These are phyloP conservation scores for Syngnathoides biaculeatus DNA, from an alignment of 2,113 vertebrate species.

Conservation along the genomic window DNA sequence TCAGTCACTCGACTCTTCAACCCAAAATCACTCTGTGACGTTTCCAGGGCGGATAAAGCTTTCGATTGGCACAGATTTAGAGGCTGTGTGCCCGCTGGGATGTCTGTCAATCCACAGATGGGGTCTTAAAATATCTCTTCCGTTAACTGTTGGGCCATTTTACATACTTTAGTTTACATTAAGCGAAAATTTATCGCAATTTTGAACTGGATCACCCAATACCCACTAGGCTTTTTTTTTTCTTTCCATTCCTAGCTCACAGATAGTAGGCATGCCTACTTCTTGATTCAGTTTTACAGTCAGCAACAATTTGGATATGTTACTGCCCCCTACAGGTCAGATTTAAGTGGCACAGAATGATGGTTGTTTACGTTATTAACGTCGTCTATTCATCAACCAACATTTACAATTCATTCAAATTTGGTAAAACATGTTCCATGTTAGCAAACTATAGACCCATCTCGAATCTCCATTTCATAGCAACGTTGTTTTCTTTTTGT, in stretches of 20 bases:
- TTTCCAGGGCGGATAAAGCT: constrained; percentile 27
- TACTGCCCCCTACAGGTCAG: background rate
- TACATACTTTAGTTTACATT: background rate
- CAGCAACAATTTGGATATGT: background rate
- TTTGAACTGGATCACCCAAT: background rate
- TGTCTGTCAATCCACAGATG: background rate
- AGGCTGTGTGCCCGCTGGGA: constrained; percentile 8
- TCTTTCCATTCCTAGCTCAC: background rate
- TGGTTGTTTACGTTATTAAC: background rate
- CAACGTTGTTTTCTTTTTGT: no score
- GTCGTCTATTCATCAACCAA: background rate
- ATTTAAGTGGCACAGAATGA: background rate
- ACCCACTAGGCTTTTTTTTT: background rate
- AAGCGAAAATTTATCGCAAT: background rate
- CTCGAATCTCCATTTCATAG: no score
- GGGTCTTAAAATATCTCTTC: constrained; percentile 5
- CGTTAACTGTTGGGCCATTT: background rate
- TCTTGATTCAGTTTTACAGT: background rate
- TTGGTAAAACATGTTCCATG: background rate
- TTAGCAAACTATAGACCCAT: no score
- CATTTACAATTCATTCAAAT: background rate
- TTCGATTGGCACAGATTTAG: constrained; percentile 17
- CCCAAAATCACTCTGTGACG: constrained; percentile 13
- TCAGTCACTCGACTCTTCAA: constrained; percentile 19
- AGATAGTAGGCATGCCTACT: background rate